Percentiles rank a stretch among this genome's conserved stretches.
Conservation (phyloP, 2,888 invertebrate species). For the Nasonovia ribisnigri region DNA sequence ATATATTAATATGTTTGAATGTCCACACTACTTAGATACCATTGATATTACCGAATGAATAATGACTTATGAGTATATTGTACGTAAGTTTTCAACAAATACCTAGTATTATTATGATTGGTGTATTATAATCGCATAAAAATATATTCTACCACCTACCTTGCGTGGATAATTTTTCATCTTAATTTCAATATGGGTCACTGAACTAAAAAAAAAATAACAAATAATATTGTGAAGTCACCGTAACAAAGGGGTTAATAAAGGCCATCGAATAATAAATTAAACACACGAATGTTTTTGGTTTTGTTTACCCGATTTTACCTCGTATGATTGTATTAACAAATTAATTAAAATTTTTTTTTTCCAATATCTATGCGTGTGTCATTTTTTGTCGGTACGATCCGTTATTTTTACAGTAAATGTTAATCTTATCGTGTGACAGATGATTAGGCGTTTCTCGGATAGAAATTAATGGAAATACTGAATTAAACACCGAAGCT, state of each 20-base stretch:
- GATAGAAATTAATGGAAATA: not conserved
- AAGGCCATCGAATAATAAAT: conserved; percentile 21
- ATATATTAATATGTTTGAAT: not conserved
- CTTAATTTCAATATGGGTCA: conserved; percentile 44
- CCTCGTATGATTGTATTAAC: not conserved
- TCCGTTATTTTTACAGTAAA: conserved; percentile 2
- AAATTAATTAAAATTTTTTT: not conserved
- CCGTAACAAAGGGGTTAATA: conserved; percentile 43
- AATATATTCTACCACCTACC: conserved; percentile 35
- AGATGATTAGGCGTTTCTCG: not conserved
- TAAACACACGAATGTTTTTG: not conserved
- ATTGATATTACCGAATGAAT: not conserved
- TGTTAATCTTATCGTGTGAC: not conserved
- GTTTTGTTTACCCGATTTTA: not conserved
- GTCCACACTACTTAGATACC: not conserved
- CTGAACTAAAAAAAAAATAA: conserved; percentile 12
- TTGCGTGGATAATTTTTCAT: conserved; percentile 36
- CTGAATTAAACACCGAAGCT: conserved; percentile 11
- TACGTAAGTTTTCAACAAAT: not conserved
- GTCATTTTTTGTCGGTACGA: not conserved
- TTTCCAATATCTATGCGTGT: not conserved
- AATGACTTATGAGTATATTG: not conserved
- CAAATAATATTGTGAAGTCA: conserved; percentile 26
- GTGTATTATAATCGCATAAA: not conserved
- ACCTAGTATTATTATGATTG: not conserved